Percentiles rank a stretch among this genome's conserved stretches.
phyloP scores from a whole-genome alignment of 2,113 vertebrate genomes.

The Delphinus delphis region DNA sequence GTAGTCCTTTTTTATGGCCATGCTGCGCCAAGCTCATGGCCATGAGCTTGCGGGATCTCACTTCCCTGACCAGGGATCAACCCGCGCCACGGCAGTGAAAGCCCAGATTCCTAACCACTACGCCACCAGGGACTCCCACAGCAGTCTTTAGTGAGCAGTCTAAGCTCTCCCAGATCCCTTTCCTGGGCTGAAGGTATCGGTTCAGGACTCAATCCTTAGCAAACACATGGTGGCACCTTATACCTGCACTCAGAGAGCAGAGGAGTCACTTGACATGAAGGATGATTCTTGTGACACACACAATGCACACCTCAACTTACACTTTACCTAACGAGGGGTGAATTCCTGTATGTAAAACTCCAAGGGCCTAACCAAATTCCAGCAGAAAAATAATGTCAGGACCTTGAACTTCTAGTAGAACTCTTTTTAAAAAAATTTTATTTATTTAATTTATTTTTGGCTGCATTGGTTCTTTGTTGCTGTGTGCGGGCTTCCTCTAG shows the following conservation, averaged over 20 bases:
- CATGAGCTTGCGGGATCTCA: background rate
- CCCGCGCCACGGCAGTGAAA: background rate
- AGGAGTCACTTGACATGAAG: background rate
- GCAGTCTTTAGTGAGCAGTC: background rate
- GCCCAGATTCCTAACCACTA: background rate
- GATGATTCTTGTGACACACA: background rate
- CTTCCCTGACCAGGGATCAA: background rate
- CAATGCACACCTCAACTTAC: background rate
- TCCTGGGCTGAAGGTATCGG: background rate
- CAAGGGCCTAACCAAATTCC: background rate
- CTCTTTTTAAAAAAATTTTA: too few species aligned
- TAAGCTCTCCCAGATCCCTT: background rate
- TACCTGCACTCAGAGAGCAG: background rate
- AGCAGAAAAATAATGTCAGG: background rate
- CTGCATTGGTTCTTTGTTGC: too few species aligned
- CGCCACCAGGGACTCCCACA: background rate
- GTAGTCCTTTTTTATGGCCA: background rate
- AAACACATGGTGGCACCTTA: background rate
- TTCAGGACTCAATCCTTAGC: background rate
- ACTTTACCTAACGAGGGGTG: background rate
- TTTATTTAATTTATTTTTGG: too few species aligned
- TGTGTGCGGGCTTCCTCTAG: accelerated
- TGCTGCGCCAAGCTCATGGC: too few species aligned
- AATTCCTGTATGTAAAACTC: background rate
- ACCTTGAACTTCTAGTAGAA: background rate